Base-by-base conservation (phyloP, 2,888 invertebrate genomes). In the Netelia melanura region DNA sequence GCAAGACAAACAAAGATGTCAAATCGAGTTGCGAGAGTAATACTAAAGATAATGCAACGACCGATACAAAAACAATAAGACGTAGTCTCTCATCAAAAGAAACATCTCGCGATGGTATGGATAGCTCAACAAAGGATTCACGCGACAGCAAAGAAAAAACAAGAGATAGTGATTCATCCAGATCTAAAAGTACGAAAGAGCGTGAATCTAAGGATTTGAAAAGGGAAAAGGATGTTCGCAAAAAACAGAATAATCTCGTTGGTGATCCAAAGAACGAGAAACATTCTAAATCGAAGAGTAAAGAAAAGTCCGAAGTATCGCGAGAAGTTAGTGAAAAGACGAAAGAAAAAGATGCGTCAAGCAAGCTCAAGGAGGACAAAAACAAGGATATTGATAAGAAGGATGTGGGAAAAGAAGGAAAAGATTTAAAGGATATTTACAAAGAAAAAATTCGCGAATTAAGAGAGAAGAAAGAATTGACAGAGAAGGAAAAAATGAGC, bases 401-500 rank as follows among this genome's bases (percentile, higher is more conserved):
- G 1, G 91, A 90, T n/a, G 91, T 90, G 70, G 61, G 38, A 10
- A 89, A 92, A 48, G 92, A 90, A 70, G 84, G 86, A 0, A 93
- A 92, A 86, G 93, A 93, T 86, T 81, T 93, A 48, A 94, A 94
- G 77, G 93, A 94, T 84, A 89, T 93, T n/a, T 94, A 93, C 65
- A 94, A 94, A 83, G 93, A 94, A 75, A 94, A 93, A 86, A 94
- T 93, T 64, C 89, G 93, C n/a, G 93, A 93, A 71, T 85, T 93
- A 14, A 87, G 93, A 6, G 93, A 94, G 44, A 93, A 93, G 76
- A 94, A 93, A 30, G 93, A 94, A 86, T 25, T 81, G 43, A 93
- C 93, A 0, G 93, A 94, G 61, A 94, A 94, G 67, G 93, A 93
- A 78, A 93, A 92, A 83, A 83, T 93, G 61, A 90, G 88, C 70